phyloP scores from a whole-genome alignment of 2,888 invertebrate species.

The Heliconius hortense region DNA sequence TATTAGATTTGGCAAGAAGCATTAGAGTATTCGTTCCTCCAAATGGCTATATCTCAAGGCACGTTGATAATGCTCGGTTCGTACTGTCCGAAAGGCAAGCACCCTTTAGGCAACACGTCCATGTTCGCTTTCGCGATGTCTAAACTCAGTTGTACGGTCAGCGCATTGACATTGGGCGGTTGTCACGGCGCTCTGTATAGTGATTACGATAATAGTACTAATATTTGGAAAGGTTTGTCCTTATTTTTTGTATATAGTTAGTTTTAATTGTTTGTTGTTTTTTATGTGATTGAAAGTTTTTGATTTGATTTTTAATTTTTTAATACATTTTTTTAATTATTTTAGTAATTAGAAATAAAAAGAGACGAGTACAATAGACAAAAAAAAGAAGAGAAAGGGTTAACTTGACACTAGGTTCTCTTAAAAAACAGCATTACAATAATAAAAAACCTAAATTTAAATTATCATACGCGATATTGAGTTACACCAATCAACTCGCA shows the following conservation, averaged over 20 bases:
- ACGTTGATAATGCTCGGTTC: constrained; percentile 70
- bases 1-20: constrained; percentile 73
- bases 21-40: constrained; percentile 66
- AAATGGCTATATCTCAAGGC: constrained; percentile 69
- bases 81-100: constrained; percentile 61
- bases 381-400: no score
- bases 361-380: no score
- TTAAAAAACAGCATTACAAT: no score
- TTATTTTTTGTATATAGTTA: not conserved
- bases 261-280: no score
- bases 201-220: constrained; percentile 64
- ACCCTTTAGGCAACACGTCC: constrained; percentile 58
- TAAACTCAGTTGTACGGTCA: constrained; percentile 57
- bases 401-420: no score
- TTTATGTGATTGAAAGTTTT: no score
- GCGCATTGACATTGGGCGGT: constrained; percentile 62
- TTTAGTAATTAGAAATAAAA: no score
- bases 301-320: no score
- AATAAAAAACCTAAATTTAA: no score
- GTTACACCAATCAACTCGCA: no score
- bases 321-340: no score
- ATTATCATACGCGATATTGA: no score
- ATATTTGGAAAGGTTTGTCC: constrained; percentile 57
- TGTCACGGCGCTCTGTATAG: constrained; percentile 61
- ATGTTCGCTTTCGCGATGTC: constrained; percentile 59